Evolutionary conservation across 1,140 invertebrate species (phyloP).

Genomic region (Gonioctena quinquepunctata): DNA sequence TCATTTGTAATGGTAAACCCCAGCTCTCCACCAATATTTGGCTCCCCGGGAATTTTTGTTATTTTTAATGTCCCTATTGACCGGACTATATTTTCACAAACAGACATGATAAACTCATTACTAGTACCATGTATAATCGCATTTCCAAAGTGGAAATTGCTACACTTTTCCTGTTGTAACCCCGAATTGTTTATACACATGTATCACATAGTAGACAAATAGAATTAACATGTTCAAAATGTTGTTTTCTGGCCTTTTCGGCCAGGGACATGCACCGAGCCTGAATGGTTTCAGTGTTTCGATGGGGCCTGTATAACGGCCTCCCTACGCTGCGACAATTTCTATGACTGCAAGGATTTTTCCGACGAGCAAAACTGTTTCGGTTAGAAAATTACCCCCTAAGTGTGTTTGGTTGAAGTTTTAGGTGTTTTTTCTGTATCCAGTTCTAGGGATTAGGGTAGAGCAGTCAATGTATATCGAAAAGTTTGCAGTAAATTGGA

Average conservation of each 20-base stretch:
- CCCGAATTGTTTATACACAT: too few relatives aligned
- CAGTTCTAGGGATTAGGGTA: slow-evolving; percentile 12
- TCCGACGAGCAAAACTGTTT: slow-evolving; percentile 90
- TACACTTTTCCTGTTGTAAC: too few relatives aligned
- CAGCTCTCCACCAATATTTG: too few relatives aligned
- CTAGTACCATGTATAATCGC: too few relatives aligned
- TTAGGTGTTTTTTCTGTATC: slow-evolving; percentile 18
- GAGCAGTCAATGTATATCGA: too few relatives aligned
- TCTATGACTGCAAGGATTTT: slow-evolving; percentile 87
- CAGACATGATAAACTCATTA: too few relatives aligned
- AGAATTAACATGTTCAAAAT: slow-evolving; percentile 19
- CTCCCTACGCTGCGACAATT: slow-evolving; percentile 80
- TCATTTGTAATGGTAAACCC: too few relatives aligned
- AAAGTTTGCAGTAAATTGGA: too few relatives aligned
- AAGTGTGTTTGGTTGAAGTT: slow-evolving; percentile 15
- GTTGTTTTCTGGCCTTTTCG: slow-evolving; percentile 49
- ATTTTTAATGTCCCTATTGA: too few relatives aligned
- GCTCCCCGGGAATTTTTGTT: too few relatives aligned
- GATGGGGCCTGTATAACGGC: slow-evolving; percentile 69
- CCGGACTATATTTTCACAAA: too few relatives aligned
- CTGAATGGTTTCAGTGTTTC: slow-evolving; percentile 67
- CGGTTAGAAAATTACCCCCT: slow-evolving; percentile 56
- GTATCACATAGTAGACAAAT: background rate
- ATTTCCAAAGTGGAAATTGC: too few relatives aligned
- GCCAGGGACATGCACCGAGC: slow-evolving; percentile 63